Percentiles rank a stretch among this genome's conserved stretches.
Conservation (phyloP, 2,797 vertebrate genomes). For the Helarctos malayanus region DNA sequence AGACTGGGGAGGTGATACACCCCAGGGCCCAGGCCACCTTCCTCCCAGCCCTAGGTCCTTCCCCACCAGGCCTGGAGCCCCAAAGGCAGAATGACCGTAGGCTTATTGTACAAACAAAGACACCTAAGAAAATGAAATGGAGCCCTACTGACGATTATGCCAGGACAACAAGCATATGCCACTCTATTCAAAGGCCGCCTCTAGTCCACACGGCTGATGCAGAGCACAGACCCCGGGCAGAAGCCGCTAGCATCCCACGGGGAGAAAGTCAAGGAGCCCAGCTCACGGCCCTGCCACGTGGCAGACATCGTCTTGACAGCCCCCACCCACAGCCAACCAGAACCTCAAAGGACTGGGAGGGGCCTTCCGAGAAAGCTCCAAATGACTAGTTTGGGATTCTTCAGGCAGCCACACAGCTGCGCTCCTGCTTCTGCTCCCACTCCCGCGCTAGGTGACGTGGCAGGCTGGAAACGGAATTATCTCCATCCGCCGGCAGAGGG, state of each 20-base stretch:
- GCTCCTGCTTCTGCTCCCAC: not conserved
- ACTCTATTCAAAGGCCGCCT: not conserved
- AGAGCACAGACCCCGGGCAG: not conserved
- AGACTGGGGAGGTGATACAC: too few species aligned
- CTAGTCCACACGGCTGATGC: not conserved
- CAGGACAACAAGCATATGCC: not conserved
- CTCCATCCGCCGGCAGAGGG: slow-evolving; percentile 15
- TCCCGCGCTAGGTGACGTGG: slow-evolving; percentile 74
- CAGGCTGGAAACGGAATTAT: slow-evolving; percentile 62
- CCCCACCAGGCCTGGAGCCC: not conserved
- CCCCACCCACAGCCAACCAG: slow-evolving; percentile 50
- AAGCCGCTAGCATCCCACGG: not conserved
- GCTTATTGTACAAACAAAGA: not conserved
- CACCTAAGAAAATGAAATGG: not conserved
- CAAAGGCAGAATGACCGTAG: not conserved
- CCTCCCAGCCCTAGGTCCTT: not conserved
- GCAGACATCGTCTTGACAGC: slow-evolving; percentile 66
- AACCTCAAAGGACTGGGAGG: slow-evolving; percentile 76
- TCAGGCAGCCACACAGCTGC: slow-evolving; percentile 40
- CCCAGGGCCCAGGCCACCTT: not conserved
- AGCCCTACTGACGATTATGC: not conserved
- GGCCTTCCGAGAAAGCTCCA: slow-evolving; percentile 71
- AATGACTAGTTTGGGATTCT: slow-evolving; percentile 81
- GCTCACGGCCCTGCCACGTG: slow-evolving; percentile 73
- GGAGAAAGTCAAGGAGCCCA: not conserved